Percentiles rank a stretch among this genome's conserved stretches.
phyloP scores from a whole-genome alignment of 2,113 vertebrate species.

The Cariama cristata region DNA sequence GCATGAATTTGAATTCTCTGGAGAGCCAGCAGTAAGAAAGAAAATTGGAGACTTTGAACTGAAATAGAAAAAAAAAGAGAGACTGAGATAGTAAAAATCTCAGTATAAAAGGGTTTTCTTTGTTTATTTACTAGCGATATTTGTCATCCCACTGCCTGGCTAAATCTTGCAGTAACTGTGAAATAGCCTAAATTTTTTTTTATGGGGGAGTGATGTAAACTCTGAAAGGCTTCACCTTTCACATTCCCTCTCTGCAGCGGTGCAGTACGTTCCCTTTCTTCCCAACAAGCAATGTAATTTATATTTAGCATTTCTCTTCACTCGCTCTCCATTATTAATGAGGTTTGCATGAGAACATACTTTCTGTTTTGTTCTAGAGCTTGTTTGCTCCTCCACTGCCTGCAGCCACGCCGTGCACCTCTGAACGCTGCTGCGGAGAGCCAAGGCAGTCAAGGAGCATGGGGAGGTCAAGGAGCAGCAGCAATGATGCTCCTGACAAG shows the following conservation, averaged over 20 bases:
- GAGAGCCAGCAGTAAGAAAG: neutral
- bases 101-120: neutral
- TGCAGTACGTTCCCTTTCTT: neutral
- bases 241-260: neutral
- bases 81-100: neutral
- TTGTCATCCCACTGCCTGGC: neutral
- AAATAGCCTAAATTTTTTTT: neutral
- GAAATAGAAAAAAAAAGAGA: neutral
- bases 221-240: constrained; percentile 11
- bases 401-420: neutral
- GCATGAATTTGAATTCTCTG: neutral
- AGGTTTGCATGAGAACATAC: constrained; percentile 1
- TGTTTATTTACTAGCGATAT: neutral
- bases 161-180: neutral
- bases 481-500: neutral
- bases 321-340: constrained; percentile 38
- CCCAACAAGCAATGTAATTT: neutral
- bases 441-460: neutral
- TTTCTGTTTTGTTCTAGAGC: constrained; percentile 20
- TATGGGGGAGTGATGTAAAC: neutral
- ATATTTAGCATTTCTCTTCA: constrained; percentile 5
- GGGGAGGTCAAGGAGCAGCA: neutral
- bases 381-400: neutral
- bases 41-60: neutral
- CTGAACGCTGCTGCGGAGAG: neutral